Evolutionary conservation across 2,113 vertebrate species (phyloP), one percentile per base, ranked within the genome.

Genomic region (Astatoreochromis straeleni): DNA sequence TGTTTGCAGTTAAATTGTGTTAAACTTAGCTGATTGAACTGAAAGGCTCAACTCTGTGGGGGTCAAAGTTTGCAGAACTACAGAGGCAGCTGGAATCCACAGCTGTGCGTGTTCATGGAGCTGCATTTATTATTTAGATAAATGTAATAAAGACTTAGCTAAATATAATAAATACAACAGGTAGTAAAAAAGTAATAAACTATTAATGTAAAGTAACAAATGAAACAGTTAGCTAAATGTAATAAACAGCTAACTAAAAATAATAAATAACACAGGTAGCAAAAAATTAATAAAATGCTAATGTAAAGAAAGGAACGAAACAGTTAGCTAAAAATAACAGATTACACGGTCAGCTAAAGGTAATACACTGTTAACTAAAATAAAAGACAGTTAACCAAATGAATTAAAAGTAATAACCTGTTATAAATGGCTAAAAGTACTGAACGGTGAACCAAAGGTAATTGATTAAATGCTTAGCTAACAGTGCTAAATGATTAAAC

Each of bases 341-440:
- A 33, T 33, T 63, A 33, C 29, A 63, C 0, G 2, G 58, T 35
- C 58, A n/a, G 17, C 16, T 35, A 2, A 35, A 63, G 0, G 58
- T 19, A 35, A 35, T 11, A 63, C 58, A 63, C 31, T 2, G 6
- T 63, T 35, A 63, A 19, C 58, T 63, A 63, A 35, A 63, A 63
- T 35, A 63, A 63, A 19, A 63, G 29, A 63, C 58, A 63, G 9
- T 33, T 33, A 33, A 2, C 29, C 9, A 63, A 63, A 63, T 63
- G 29, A 0, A 63, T 33, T 33, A 63, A 33, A 63, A 63, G 29
- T 63, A 63, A 63, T 33, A 63, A 33, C 16, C 29, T 63, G 9
- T 35, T 63, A 63, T 2, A 35, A 63, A 63, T n/a, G 9, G 31
- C 29, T 35, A 63, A 35, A 63, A 35, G 58, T 35, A 63, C 31